A percentile compares a stretch with the other conserved stretches of the same genome.
Conservation (phyloP, 2,797 vertebrate species). For the Ctenopoma kingsleyae region DNA sequence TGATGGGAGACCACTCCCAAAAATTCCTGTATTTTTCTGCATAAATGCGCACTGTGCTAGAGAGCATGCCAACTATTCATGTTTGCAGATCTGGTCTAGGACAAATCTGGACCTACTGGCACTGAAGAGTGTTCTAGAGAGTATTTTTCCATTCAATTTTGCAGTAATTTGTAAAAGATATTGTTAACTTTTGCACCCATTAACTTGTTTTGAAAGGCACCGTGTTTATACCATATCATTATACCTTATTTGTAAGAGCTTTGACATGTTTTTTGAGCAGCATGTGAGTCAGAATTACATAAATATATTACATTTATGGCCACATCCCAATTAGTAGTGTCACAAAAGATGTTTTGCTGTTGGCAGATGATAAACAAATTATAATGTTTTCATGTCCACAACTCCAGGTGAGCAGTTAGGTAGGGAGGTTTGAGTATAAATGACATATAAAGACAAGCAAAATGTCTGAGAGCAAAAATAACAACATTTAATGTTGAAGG, state of each 20-base stretch:
- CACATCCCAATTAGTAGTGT: background rate
- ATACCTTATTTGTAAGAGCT: background rate
- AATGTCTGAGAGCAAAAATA: background rate
- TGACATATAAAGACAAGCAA: background rate
- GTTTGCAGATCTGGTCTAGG: constrained; percentile 24
- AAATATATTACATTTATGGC: background rate
- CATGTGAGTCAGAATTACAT: background rate
- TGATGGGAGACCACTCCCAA: constrained; percentile 52
- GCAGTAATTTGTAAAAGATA: background rate
- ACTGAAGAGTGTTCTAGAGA: background rate
- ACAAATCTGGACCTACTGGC: constrained; percentile 11
- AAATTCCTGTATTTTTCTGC: constrained; percentile 52
- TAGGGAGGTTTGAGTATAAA: background rate
- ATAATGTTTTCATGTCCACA: background rate
- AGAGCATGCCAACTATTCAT: constrained; percentile 36
- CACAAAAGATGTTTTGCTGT: background rate
- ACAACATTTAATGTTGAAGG: background rate
- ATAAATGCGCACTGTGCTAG: constrained; percentile 56
- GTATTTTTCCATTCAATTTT: background rate
- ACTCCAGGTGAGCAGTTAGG: background rate
- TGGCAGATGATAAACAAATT: background rate
- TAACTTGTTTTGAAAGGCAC: background rate
- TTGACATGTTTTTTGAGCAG: background rate
- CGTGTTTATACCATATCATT: background rate
- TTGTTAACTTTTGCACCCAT: background rate